These are phyloP conservation scores for Chromoteleia sp. DNA, from an alignment of 2,888 invertebrate genomes.

Conservation along the genomic window DNA sequence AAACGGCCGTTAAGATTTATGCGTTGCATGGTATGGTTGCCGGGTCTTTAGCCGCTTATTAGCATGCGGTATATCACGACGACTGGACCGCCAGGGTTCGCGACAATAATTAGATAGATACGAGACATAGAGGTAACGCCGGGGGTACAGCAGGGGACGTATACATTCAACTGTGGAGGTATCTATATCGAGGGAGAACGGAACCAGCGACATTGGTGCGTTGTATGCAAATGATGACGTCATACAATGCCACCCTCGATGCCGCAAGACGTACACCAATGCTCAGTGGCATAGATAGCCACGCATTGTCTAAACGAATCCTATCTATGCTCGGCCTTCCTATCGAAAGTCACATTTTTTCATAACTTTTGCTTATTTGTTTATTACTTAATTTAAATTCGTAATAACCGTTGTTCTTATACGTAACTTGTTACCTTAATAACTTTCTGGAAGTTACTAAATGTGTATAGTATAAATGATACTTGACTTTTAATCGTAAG, in stretches of 20 bases:
- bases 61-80: slow-evolving; percentile 84
- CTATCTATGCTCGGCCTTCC: slow-evolving; percentile 9
- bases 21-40: slow-evolving; percentile 79
- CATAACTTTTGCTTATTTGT: too few relatives aligned
- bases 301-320: slow-evolving; percentile 53
- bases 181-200: slow-evolving; percentile 74
- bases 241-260: slow-evolving; percentile 81
- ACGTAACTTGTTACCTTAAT: too few relatives aligned
- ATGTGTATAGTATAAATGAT: too few relatives aligned
- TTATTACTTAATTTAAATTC: too few relatives aligned
- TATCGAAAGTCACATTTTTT: neutral
- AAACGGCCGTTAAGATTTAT: slow-evolving; percentile 83
- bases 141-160: slow-evolving; percentile 71
- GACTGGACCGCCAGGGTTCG: slow-evolving; percentile 78
- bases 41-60: slow-evolving; percentile 85
- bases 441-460: too few relatives aligned
- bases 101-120: slow-evolving; percentile 85
- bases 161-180: slow-evolving; percentile 76
- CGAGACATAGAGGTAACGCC: slow-evolving; percentile 79
- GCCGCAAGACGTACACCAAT: slow-evolving; percentile 71
- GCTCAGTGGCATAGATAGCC: slow-evolving; percentile 49
- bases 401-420: too few relatives aligned
- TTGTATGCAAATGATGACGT: slow-evolving; percentile 84
- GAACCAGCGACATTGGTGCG: slow-evolving; percentile 79
- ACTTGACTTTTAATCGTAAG: too few relatives aligned